Base-by-base conservation (phyloP, 1,140 invertebrate genomes). In the Zaprionus inermis region DNA sequence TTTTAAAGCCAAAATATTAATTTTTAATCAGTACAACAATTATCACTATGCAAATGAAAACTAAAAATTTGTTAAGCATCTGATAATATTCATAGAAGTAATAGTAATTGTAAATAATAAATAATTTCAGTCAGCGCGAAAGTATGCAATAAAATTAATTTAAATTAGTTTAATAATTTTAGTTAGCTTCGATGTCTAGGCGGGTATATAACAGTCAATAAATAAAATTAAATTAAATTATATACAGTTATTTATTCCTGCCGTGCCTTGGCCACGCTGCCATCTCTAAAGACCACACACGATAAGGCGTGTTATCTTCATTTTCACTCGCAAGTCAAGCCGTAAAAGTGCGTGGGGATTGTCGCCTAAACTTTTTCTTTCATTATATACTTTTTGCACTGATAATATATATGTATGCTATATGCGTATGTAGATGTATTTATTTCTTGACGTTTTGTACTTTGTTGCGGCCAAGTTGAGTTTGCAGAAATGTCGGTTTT, bases 301-400 rank as follows among this genome's bases (percentile, higher is more conserved):
- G 38, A 63, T 63, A 68, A 55, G 64, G 34, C 34, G 34, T 49
- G 65, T 63, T 84, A 81, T 84, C 81, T 85, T 72, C 78, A 72
- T 85, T 84, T 85, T 66, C 74, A 81, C 76, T 76, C 58, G 44
- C 61, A 80, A 81, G 76, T 66, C 71, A 63, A 55, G 72, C 64
- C 70, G 89, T 86, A 86, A 86, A 89, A 86, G 84, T 86, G 79
- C 79, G 79, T 83, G 67, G 69, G 69, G 63, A 88, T 83, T 88
- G 83, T 79, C 80, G 73, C 66, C 73, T 60, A 76, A 84, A 89
- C 76, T 86, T 86, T 89, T 83, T 76, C 83, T 83, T 79, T 86
- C 73, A 79, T 88, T 74, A 60, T 63, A 44, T 67, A 70, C 16
- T 65, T 51, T 69, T 55, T 56, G 68, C 65, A 74, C 68, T 70